phyloP scores from a whole-genome alignment of 2,888 invertebrate genomes.

The Phalangium opilio region DNA sequence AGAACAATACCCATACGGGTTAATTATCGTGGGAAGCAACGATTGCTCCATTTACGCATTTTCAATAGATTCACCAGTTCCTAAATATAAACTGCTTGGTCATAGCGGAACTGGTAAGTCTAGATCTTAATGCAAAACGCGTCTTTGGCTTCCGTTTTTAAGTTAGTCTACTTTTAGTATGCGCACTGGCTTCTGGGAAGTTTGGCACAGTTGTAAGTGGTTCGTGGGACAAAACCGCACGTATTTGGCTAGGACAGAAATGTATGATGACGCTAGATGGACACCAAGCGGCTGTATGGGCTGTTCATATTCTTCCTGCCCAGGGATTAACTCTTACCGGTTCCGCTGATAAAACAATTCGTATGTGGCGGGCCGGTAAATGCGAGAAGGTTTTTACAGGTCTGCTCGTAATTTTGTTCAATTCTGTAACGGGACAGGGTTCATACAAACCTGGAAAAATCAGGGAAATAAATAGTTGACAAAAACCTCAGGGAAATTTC shows the following conservation, averaged over 20 bases:
- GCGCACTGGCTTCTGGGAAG: slow-evolving; percentile 33
- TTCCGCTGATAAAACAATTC: slow-evolving; percentile 81
- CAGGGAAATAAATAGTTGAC: slow-evolving; percentile 1
- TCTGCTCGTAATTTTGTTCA: slow-evolving; percentile 24
- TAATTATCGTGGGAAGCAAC: slow-evolving; percentile 76
- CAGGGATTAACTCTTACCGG: slow-evolving; percentile 52
- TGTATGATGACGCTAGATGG: slow-evolving; percentile 39
- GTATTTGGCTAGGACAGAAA: slow-evolving; percentile 53
- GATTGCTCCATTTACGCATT: slow-evolving; percentile 70
- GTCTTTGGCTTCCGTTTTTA: too few species aligned
- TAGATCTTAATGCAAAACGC: too few species aligned
- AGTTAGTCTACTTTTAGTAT: slow-evolving; percentile 29
- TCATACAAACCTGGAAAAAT: slow-evolving; percentile 3
- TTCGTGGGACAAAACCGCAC: slow-evolving; percentile 84
- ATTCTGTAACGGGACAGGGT: too few species aligned
- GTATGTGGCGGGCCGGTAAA: slow-evolving; percentile 61
- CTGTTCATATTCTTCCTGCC: slow-evolving; percentile 34
- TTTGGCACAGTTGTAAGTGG: slow-evolving; percentile 54
- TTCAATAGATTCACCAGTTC: slow-evolving; percentile 48
- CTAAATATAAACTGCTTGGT: slow-evolving; percentile 53
- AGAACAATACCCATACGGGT: slow-evolving; percentile 51
- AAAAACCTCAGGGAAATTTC: too few species aligned
- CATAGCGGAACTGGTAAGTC: slow-evolving; percentile 52
- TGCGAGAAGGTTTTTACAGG: slow-evolving; percentile 49
- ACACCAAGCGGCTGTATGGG: slow-evolving; percentile 69